Conservation (phyloP, 2,113 vertebrate genomes). For the Lepidothrix coronata region DNA sequence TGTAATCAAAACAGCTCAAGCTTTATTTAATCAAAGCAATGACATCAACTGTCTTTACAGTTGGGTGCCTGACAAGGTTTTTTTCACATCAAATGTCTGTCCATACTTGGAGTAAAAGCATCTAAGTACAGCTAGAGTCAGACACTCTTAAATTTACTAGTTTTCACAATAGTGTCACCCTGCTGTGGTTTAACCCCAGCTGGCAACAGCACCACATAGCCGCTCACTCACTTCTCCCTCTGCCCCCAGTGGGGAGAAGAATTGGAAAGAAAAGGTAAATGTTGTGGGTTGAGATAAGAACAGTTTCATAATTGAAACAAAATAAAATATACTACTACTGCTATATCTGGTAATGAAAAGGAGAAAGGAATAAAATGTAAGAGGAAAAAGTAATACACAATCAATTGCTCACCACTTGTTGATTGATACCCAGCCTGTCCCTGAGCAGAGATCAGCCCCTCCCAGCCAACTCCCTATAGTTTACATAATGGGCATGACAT, state of each 20-base stretch:
- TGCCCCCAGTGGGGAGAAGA: not conserved
- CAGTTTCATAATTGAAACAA: not conserved
- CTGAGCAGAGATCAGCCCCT: not conserved
- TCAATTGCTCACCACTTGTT: not conserved
- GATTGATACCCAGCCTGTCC: not conserved
- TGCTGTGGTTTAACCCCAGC: not conserved
- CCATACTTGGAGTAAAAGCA: not conserved
- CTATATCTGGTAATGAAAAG: not conserved
- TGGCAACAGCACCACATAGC: not conserved
- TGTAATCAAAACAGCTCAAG: slow-evolving; percentile 36
- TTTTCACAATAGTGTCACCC: not conserved
- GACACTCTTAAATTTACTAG: not conserved
- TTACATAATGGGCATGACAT: not conserved
- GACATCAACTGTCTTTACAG: not conserved
- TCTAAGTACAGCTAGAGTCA: not conserved
- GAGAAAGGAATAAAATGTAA: not conserved
- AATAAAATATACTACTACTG: not conserved
- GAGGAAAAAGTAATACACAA: not conserved
- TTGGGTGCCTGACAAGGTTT: slow-evolving; percentile 5
- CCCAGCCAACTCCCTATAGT: not conserved
- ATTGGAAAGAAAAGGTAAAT: not conserved
- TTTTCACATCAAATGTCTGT: not conserved
- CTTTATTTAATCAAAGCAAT: slow-evolving; percentile 24
- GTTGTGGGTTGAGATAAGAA: not conserved
- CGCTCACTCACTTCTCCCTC: not conserved